Evolutionary conservation across 1,140 invertebrate genomes (phyloP), one percentile per base, ranked within the genome.

Genomic region (Drosophila littoralis): DNA sequence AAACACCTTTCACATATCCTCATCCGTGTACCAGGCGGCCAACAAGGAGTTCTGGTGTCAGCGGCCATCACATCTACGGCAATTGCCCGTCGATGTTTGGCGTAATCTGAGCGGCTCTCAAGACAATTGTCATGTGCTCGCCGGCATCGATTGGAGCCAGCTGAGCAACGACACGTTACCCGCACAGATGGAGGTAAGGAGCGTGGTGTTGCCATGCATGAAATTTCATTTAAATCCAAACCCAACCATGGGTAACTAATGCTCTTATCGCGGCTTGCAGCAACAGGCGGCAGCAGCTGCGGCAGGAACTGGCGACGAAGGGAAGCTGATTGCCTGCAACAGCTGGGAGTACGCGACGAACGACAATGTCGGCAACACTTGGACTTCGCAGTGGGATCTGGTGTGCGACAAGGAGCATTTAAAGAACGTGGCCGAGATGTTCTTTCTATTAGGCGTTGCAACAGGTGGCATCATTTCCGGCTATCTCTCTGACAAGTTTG

Each of bases 1-100:
- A 1, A 96, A 96, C 78, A 96, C 96, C 13, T 96, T 95, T 93
- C 95, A 96, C 88, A 96, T 96, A 81, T 95, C 95, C 90, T 94
- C 94, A 40, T 94, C 95, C 4, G 95, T 95, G 1, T 96, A 96
- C 86, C 94, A 94, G 77, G 94, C 94, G 59, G 94, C 93, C 77
- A 93, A 93, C 40, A 93, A 93, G 75, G 93, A 94, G 10, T 95
- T 94, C 77, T 95, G 95, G 95, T 96, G 95, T 81, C 92, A 93
- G 38, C 81, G 93, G 57, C 94, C 95, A 8, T 91, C 90, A 10
- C 92, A 94, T 66, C 93, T 95, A 7, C 91, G 92, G 22, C 77
- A 92, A n/a, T 76, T 95, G 7, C 84, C 93, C 2, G 66, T 94
- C 38, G 88, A 92, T 8, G 72, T 91, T 43, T 96, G 95, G 95